Percentiles rank a stretch among this genome's conserved stretches.
Evolutionary conservation across 2,888 invertebrate genomes (phyloP).

Genomic region (Diaprepes abbreviatus): DNA sequence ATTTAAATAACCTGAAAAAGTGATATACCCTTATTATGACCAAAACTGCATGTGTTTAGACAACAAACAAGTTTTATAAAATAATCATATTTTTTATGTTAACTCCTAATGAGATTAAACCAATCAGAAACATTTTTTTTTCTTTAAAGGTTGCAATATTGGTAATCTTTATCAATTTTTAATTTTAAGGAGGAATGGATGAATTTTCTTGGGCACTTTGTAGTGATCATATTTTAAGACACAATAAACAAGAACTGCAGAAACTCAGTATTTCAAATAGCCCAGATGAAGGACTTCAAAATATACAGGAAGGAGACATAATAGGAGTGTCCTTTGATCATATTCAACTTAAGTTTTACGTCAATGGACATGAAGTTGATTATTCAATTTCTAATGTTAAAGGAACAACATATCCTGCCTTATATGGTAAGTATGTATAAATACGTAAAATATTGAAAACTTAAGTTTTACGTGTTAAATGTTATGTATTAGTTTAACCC

Average conservation of each 20-base stretch:
- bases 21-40: no score
- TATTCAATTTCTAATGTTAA: constrained; percentile 89
- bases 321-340: constrained; percentile 97
- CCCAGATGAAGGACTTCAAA: constrained; percentile 57
- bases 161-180: constrained; percentile 18
- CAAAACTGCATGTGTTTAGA: no score
- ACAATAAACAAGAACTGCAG: constrained; percentile 85
- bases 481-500: no score
- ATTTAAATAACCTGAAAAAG: no score
- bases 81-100: no score
- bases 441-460: no score
- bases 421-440: constrained; percentile 81
- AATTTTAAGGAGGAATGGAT: constrained; percentile 83
- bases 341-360: constrained; percentile 93
- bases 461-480: no score
- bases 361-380: constrained; percentile 91
- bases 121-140: no score
- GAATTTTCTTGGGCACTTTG: constrained; percentile 94
- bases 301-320: constrained; percentile 93
- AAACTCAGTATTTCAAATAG: constrained; percentile 64
- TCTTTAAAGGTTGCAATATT: no score
- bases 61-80: no score
- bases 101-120: no score
- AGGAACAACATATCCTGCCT: constrained; percentile 91
- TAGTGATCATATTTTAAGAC: constrained; percentile 89